A percentile compares a stretch with the other conserved stretches of the same genome.
phyloP scores from a whole-genome alignment of 2,113 vertebrate species.

The Pterophyllum scalare region DNA sequence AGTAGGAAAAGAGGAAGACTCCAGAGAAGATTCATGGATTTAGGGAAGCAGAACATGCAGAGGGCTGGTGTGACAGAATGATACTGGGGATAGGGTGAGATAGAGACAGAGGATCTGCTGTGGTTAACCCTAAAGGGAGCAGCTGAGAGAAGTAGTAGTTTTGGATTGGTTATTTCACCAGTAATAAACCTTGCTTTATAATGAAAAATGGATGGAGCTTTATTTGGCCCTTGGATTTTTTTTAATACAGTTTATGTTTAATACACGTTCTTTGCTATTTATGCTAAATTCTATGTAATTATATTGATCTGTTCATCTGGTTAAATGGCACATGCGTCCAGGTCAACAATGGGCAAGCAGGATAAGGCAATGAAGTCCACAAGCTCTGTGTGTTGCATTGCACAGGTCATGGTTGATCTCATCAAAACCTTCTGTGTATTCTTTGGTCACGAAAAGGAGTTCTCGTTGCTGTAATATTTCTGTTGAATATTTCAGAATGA shows the following conservation, averaged over 20 bases:
- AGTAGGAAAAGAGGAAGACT: neutral
- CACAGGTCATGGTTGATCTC: constrained; percentile 1
- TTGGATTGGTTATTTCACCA: neutral
- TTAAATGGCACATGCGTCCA: constrained; percentile 31
- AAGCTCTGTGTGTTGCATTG: neutral
- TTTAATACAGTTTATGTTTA: neutral
- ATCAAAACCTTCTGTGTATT: neutral
- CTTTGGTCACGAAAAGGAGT: neutral
- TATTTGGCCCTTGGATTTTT: neutral
- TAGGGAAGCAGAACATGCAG: neutral
- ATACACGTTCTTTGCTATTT: neutral
- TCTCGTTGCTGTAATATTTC: neutral
- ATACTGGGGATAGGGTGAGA: neutral
- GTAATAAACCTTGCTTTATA: neutral
- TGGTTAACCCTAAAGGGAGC: neutral
- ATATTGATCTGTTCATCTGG: constrained; percentile 35
- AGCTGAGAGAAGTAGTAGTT: neutral
- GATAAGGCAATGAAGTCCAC: neutral
- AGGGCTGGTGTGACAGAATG: neutral
- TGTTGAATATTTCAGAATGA: neutral
- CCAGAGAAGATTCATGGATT: neutral
- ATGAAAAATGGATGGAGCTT: neutral
- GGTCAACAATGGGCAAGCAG: neutral
- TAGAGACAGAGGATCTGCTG: neutral
- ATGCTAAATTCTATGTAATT: neutral